Percentiles rank a stretch among this genome's conserved stretches.
Evolutionary conservation across 2,888 invertebrate species (phyloP).

Genomic region (Drosophila macrothrix): DNA sequence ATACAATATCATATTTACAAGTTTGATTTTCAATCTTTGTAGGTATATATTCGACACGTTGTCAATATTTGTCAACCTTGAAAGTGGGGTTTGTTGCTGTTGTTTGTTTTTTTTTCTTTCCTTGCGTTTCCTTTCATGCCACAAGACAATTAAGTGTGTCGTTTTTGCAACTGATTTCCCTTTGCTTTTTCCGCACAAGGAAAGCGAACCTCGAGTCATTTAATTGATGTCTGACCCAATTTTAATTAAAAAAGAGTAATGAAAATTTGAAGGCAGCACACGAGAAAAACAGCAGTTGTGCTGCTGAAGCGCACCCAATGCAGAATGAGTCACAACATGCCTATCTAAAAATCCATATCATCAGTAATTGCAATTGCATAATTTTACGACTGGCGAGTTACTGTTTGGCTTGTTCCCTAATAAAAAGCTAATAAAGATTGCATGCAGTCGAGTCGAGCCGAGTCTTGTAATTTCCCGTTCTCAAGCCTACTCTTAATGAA

Average conservation of each 20-base stretch:
- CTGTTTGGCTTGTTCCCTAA: neutral
- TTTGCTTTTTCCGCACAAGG: neutral
- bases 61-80: constrained; percentile 1
- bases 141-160: neutral
- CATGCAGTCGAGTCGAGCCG: neutral
- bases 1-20: neutral
- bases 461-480: neutral
- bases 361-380: constrained; percentile 14
- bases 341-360: neutral
- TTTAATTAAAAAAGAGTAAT: constrained; percentile 1
- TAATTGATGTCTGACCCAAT: constrained; percentile 32
- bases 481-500: neutral
- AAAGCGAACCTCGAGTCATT: no score
- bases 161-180: neutral
- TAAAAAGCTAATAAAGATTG: neutral
- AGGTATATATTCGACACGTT: neutral
- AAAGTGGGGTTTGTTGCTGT: neutral
- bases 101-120: neutral
- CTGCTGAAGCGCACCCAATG: neutral
- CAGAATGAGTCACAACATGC: constrained; percentile 17
- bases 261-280: neutral
- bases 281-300: neutral
- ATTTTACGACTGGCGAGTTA: neutral
- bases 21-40: neutral
- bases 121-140: constrained; percentile 1